phyloP scores from a whole-genome alignment of 2,113 vertebrate species.

The Bostrychus sinensis region DNA sequence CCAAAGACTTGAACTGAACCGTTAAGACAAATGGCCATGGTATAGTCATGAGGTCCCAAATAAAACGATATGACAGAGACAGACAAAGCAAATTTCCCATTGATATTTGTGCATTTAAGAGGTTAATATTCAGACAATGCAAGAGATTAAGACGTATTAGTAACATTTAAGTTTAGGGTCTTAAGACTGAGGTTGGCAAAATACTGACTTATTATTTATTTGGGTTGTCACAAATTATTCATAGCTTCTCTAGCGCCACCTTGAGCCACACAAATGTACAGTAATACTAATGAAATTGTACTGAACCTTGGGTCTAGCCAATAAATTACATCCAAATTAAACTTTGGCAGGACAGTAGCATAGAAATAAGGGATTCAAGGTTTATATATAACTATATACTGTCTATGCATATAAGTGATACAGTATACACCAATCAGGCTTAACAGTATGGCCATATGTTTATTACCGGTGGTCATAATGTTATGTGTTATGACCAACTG shows the following conservation, averaged over 20 bases:
- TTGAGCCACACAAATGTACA: constrained; percentile 33
- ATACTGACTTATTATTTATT: constrained; percentile 44
- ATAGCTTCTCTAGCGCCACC: constrained; percentile 32
- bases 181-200: constrained; percentile 18
- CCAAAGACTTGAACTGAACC: constrained; percentile 58
- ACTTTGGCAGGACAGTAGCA: constrained; percentile 50
- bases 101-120: constrained; percentile 50
- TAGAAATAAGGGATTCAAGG: constrained; percentile 20
- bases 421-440: neutral
- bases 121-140: constrained; percentile 41
- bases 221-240: neutral
- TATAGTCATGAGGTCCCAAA: constrained; percentile 45
- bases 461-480: neutral
- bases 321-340: constrained; percentile 26
- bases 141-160: constrained; percentile 9
- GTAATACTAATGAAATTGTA: constrained; percentile 11
- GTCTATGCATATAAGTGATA: neutral
- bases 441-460: neutral
- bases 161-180: neutral
- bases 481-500: neutral
- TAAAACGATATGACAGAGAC: constrained; percentile 38
- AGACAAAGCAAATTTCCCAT: constrained; percentile 41
- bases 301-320: constrained; percentile 4
- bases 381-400: constrained; percentile 15
- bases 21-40: constrained; percentile 75